Base-by-base conservation (phyloP, 2,797 vertebrate genomes). In the Cyclura pinguis region DNA sequence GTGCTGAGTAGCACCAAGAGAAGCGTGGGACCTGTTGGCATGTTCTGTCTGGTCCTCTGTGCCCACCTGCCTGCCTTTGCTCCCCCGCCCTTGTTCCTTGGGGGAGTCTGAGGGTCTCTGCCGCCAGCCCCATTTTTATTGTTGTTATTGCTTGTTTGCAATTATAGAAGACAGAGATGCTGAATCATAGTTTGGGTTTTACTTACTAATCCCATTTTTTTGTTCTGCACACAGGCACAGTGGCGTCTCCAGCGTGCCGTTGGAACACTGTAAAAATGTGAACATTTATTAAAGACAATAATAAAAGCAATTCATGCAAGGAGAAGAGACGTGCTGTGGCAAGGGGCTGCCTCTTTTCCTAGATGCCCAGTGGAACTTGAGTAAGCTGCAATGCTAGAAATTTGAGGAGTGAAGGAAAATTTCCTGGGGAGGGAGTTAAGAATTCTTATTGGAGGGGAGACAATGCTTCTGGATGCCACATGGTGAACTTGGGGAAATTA, bases 251-350 rank as follows among this genome's bases (percentile, higher is more conserved):
- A 47, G n/a, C 18, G 52, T 85, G 24, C 22, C 18, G 0, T 32
- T 64, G 47, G 12, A 12, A n/a, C 0, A 0, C 4, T 22, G 22
- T 0, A 0, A 35, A 69, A 27, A 35, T 0, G 32, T 64, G 69
- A 92, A 38, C 85, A 87, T 91, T 91, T 91, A 87, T 91, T 91
- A 91, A 78, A 78, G 73, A 57, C 85, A 78, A 78, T 47, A 91
- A 87, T 84, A 87, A 91, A 91, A 91, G 73, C 80, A 72, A 57
- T 64, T 69, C 62, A 29, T 87, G 86, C 85, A 87, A 91, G n/a
- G 50, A 73, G 38, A 38, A 69, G 35, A 38, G 76, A 1, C 86
- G 29, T 4, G 42, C 42, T 47, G 42, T 47, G 42, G 42, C 42
- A 47, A 47, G 42, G 42, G 27, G 4, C 64, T 67, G 64, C 24